These are phyloP conservation scores for Galbula dea DNA, from an alignment of 2,113 vertebrate species.

Conservation along the genomic window DNA sequence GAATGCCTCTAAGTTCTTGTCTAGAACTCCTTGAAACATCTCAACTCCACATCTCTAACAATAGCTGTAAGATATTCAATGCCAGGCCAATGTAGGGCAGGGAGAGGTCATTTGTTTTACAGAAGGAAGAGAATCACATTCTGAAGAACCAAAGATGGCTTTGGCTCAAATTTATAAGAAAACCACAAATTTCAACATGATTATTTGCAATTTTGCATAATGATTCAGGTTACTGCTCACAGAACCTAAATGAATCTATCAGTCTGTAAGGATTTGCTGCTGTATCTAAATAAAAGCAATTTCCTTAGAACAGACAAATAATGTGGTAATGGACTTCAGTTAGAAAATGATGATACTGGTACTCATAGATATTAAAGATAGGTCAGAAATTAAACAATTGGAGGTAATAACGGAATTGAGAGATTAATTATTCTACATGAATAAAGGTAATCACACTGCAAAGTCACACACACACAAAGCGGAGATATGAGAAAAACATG, in stretches of 20 bases:
- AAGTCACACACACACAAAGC: background rate
- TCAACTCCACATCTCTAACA: background rate
- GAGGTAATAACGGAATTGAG: background rate
- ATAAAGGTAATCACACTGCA: background rate
- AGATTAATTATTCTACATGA: background rate
- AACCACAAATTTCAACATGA: background rate
- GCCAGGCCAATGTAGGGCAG: background rate
- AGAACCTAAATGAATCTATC: background rate
- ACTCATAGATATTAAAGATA: background rate
- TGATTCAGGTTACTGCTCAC: background rate
- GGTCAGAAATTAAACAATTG: background rate
- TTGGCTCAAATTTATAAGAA: background rate
- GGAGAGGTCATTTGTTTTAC: background rate
- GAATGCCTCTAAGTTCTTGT: background rate
- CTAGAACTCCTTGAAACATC: background rate
- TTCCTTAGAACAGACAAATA: background rate
- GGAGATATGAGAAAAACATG: background rate
- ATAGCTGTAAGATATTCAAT: background rate
- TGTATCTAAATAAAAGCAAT: background rate
- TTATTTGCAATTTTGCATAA: background rate
- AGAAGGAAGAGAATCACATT: background rate
- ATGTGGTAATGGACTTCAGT: background rate
- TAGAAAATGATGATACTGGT: background rate
- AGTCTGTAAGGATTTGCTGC: background rate
- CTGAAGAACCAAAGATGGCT: background rate